These are phyloP conservation scores for Cryptus viduatorius DNA, from an alignment of 2,888 invertebrate species.

Conservation along the genomic window DNA sequence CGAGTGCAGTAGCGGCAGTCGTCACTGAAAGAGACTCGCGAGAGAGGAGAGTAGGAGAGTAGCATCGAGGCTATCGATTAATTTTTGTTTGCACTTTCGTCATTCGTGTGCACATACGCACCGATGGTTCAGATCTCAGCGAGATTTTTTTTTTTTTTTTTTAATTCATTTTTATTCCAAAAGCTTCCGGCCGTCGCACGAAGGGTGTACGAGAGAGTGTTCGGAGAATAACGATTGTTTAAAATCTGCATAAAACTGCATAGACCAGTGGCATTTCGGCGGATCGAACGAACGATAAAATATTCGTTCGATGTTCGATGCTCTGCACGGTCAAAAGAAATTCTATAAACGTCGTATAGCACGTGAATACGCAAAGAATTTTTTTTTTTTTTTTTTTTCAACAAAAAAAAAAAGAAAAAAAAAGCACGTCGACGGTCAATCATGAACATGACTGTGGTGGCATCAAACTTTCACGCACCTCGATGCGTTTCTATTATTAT, in stretches of 20 bases:
- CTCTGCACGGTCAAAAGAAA: constrained; percentile 11
- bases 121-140: background rate
- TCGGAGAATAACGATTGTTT: constrained; percentile 44
- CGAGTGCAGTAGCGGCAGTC: constrained; percentile 16
- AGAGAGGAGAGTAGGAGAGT: background rate
- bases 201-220: background rate
- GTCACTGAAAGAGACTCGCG: background rate
- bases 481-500: background rate
- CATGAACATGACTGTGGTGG: background rate
- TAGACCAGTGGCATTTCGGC: background rate
- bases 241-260: constrained; percentile 60
- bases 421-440: background rate
- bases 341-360: background rate
- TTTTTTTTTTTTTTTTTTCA: no score
- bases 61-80: constrained; percentile 13
- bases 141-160: background rate
- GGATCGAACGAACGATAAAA: constrained; percentile 43
- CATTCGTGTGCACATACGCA: background rate
- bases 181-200: background rate
- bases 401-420: background rate
- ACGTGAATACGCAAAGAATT: constrained; percentile 8
- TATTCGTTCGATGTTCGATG: constrained; percentile 28
- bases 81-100: constrained; percentile 26
- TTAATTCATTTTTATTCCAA: constrained; percentile 1
- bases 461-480: background rate